phyloP scores from a whole-genome alignment of 2,888 invertebrate genomes.

The Nymphalis c-album region DNA sequence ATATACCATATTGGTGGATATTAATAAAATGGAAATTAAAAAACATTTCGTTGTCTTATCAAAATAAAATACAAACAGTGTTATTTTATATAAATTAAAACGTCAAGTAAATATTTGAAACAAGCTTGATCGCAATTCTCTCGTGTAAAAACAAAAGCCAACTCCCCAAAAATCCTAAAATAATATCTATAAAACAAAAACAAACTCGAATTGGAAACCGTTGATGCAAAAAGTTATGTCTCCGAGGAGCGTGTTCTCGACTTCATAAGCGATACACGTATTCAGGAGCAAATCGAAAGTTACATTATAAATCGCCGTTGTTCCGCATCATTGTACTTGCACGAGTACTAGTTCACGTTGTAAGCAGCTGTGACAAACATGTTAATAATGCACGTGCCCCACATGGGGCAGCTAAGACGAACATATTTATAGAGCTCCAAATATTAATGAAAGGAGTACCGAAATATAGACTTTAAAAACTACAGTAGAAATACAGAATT shows the following conservation, averaged over 20 bases:
- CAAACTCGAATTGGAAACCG: constrained; percentile 33
- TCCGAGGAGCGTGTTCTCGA: constrained; percentile 23
- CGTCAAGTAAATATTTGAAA: too few relatives aligned
- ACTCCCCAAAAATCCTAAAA: constrained; percentile 20
- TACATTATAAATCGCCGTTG: constrained; percentile 35
- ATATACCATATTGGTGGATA: too few relatives aligned
- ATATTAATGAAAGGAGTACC: constrained; percentile 12
- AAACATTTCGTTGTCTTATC: too few relatives aligned
- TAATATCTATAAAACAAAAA: constrained; percentile 29
- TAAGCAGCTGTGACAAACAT: constrained; percentile 24
- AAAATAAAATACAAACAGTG: too few relatives aligned
- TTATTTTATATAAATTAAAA: too few relatives aligned
- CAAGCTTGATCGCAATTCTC: too few relatives aligned
- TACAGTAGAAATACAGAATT: not conserved
- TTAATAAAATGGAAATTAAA: too few relatives aligned
- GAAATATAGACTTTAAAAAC: not conserved
- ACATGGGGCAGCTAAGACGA: constrained; percentile 20
- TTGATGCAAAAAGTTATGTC: constrained; percentile 36
- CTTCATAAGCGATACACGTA: constrained; percentile 28
- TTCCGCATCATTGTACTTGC: constrained; percentile 27
- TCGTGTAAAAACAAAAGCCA: not conserved
- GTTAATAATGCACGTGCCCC: constrained; percentile 28
- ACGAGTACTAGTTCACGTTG: constrained; percentile 3
- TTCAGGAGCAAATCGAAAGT: constrained; percentile 33
- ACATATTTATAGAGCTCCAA: constrained; percentile 22